These are phyloP conservation scores for Urocolius indicus DNA, from an alignment of 2,113 vertebrate species.

Conservation along the genomic window DNA sequence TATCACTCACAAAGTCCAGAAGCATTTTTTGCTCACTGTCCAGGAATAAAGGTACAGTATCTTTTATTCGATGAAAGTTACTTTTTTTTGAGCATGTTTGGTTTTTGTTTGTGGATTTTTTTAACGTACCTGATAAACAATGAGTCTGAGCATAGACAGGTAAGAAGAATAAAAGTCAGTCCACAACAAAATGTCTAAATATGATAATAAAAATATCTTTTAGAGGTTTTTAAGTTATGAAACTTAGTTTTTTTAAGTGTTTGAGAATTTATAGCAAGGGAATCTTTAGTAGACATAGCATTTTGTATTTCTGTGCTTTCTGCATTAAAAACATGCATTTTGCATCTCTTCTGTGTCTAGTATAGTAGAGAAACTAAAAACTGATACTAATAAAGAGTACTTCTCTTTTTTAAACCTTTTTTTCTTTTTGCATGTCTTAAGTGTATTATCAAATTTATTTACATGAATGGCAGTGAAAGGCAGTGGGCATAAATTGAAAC, in stretches of 20 bases:
- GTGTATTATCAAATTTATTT: background rate
- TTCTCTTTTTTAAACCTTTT: background rate
- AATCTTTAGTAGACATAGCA: background rate
- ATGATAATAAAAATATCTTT: background rate
- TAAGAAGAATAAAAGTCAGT: background rate
- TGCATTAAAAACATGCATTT: background rate
- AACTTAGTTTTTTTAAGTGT: background rate
- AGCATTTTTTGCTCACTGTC: slow-evolving; percentile 95
- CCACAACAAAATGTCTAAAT: background rate
- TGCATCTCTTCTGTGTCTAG: background rate
- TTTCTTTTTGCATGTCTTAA: background rate
- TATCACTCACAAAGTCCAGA: slow-evolving; percentile 98
- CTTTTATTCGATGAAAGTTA: background rate
- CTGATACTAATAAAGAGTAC: background rate
- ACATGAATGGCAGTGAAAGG: background rate
- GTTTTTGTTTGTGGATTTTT: background rate
- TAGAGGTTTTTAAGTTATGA: background rate
- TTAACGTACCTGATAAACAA: background rate
- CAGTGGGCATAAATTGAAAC: background rate
- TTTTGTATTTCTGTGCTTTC: background rate
- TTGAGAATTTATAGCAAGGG: background rate
- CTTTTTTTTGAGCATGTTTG: background rate
- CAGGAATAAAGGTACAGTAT: slow-evolving; percentile 91
- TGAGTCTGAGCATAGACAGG: background rate
- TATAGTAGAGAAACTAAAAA: background rate